Evolutionary conservation across 2,888 invertebrate species (phyloP), one percentile per base, ranked within the genome.

Genomic region (Drosophila antonietae): DNA sequence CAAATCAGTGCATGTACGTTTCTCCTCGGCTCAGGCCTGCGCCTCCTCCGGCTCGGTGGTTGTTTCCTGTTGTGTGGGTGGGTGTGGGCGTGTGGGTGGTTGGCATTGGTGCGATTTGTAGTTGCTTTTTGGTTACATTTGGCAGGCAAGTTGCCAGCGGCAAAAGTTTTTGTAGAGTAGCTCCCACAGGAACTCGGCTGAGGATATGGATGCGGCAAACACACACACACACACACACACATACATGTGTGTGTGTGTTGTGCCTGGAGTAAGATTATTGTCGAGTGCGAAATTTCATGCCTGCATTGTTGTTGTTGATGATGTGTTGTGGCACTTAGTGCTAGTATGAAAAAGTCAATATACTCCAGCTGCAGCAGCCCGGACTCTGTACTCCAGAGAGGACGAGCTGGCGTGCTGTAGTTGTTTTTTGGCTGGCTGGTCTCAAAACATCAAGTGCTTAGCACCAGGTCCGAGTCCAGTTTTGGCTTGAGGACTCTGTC

Each of bases 231-330:
- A 12, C 43, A 56, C 46, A 23, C 46, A 12, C 44, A 12, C 43
- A 56, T 63, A 73, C 20, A 44, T 68, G 33, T 49, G 52, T 68
- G 63, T 44, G 61, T 67, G 80, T 80, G 80, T 80, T 80, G 74
- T 41, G 60, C 62, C 68, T 55, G 67, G 68, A 78, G 71, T 46
- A 68, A 82, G 80, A 81, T 84, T 83, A 81, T 88, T 73, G 81
- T 82, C 68, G 76, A 86, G 88, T 86, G 86, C 84, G 86, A 86
- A 86, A 88, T 84, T 82, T 88, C 83, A 86, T 88, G 87, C 87
- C 79, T 69, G 65, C 88, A 70, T 56, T 70, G 70, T 47, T 62
- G 47, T 59, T 47, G 56, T 55, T 81, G 83, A 67, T 85, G 78
- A 28, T 28, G 68, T 88, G 85, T 81, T 88, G 72, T 81, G 83